A percentile compares a stretch with the other conserved stretches of the same genome.
Conservation (phyloP, 2,113 vertebrate genomes). For the Rattus norvegicus region DNA sequence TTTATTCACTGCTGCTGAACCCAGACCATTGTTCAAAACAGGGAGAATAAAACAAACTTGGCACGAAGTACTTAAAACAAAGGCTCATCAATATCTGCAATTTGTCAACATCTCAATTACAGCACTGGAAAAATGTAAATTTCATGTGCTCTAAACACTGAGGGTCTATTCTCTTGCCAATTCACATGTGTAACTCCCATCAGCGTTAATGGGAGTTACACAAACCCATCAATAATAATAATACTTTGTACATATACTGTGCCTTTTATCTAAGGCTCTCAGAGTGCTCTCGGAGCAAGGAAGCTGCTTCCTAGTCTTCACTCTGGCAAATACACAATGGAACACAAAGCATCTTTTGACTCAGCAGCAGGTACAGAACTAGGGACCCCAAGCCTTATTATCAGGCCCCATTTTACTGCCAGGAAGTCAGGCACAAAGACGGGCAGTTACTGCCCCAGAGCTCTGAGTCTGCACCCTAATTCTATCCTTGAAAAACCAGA, state of each 20-base stretch:
- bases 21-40: conserved; percentile 88
- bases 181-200: conserved; percentile 87
- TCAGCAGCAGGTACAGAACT: conserved; percentile 78
- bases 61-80: conserved; percentile 90
- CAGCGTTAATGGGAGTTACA: conserved; percentile 88
- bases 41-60: conserved; percentile 90
- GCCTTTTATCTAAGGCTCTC: conserved; percentile 79
- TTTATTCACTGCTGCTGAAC: conserved; percentile 88
- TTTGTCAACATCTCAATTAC: conserved; percentile 91
- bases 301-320: conserved; percentile 67
- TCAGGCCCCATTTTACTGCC: conserved; percentile 79
- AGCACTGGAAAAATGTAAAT: conserved; percentile 90
- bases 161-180: conserved; percentile 88
- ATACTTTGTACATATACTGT: conserved; percentile 81
- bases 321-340: conserved; percentile 73
- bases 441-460: conserved; percentile 60
- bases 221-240: conserved; percentile 88
- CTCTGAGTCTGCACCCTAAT: conserved; percentile 65
- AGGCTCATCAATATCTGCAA: conserved; percentile 90
- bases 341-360: conserved; percentile 79
- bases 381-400: conserved; percentile 82
- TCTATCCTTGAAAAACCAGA: conserved; percentile 68
- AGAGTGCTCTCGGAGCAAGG: conserved; percentile 77
- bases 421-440: conserved; percentile 73
- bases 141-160: conserved; percentile 88